These are phyloP conservation scores for Tenthredo distinguenda DNA, from an alignment of 2,888 invertebrate species.

Conservation along the genomic window DNA sequence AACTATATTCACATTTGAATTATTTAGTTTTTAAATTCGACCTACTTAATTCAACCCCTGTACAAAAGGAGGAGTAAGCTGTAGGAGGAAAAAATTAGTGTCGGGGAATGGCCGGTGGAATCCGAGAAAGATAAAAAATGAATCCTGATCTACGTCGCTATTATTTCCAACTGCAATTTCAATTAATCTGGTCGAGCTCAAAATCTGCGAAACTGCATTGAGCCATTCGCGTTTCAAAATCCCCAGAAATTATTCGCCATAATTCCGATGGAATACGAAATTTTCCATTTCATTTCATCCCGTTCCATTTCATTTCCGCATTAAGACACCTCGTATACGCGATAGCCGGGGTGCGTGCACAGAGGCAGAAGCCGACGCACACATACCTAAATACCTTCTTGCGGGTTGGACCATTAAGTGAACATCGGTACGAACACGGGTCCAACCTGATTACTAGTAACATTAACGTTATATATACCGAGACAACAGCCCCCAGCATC, in stretches of 20 bases:
- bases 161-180: too few species aligned
- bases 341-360: neutral
- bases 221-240: neutral
- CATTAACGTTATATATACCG: constrained; percentile 37
- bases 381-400: constrained; percentile 35
- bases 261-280: neutral
- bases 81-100: neutral
- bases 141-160: neutral
- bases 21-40: constrained; percentile 32
- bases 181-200: too few species aligned
- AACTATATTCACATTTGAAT: constrained; percentile 36
- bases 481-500: constrained; percentile 19
- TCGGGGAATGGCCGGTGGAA: neutral
- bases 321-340: neutral
- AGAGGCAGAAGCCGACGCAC: neutral
- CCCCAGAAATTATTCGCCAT: neutral
- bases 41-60: neutral
- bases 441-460: constrained; percentile 41
- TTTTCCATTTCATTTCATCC: neutral
- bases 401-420: constrained; percentile 32
- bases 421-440: constrained; percentile 28
- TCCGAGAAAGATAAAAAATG: neutral
- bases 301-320: neutral
- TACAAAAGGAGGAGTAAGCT: neutral
- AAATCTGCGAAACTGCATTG: too few species aligned